These are phyloP conservation scores for Oreochromis spilurus DNA, from an alignment of 2,113 vertebrate genomes.

Conservation along the genomic window DNA sequence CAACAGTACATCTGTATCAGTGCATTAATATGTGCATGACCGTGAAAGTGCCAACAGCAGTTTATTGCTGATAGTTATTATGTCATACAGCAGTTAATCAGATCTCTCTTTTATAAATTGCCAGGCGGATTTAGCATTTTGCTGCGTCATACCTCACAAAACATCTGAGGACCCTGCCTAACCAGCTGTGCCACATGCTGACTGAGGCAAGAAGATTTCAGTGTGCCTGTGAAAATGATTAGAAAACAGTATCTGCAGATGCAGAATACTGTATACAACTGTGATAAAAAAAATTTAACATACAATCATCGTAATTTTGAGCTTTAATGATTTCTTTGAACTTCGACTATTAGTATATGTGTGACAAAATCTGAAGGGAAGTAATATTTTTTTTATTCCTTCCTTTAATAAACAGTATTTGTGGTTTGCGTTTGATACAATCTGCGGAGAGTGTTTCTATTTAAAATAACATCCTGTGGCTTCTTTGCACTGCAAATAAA, in stretches of 20 bases:
- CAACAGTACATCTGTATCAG: constrained; percentile 2
- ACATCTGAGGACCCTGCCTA: constrained; percentile 3
- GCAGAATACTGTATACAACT: neutral
- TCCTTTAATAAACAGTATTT: neutral
- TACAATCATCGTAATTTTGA: neutral
- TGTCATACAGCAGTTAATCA: constrained; percentile 50
- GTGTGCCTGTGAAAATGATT: neutral
- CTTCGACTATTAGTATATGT: neutral
- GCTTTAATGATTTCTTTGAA: neutral
- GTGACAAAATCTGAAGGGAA: neutral
- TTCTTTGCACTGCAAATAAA: neutral
- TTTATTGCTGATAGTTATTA: constrained; percentile 47
- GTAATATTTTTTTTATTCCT: neutral
- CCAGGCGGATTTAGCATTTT: constrained; percentile 15
- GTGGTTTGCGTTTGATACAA: neutral
- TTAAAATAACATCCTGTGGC: neutral
- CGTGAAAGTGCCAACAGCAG: constrained; percentile 46
- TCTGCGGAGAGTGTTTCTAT: neutral
- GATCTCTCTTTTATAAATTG: constrained; percentile 43
- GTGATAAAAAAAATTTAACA: neutral
- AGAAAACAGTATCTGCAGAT: neutral
- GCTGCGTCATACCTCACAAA: constrained; percentile 17
- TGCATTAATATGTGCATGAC: constrained; percentile 11
- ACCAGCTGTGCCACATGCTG: constrained; percentile 23
- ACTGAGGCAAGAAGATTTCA: constrained; percentile 3